Base-by-base conservation (phyloP, 2,888 invertebrate genomes). In the Harmothoe impar region DNA sequence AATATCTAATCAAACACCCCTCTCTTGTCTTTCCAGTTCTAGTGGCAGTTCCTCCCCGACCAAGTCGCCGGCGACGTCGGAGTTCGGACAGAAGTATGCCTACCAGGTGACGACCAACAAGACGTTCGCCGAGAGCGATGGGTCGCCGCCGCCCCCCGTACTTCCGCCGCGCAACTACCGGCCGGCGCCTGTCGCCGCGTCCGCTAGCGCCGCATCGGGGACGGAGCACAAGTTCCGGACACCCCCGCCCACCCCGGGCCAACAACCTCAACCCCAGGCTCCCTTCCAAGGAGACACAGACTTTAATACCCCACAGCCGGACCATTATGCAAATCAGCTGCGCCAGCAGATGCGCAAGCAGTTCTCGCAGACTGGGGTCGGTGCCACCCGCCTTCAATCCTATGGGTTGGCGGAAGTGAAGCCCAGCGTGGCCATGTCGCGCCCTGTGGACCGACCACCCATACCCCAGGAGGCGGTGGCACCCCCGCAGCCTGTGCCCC, bases 111-210 rank as follows among this genome's bases (percentile, higher is more conserved):
- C 91, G 17, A 29, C 77, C 86, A 91, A 89, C 33, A 72, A 89
- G 56, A 29, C 90, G 0, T 91, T 86, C 68, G 29, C 51, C 17
- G 90, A 81, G 10, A 54, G 54, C 23, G 91, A 89, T 25, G 90
- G 90, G 56, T 81, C 90, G n/a, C 29, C 56, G 17, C 62, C 90
- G 1, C 91, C 92, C 20, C 92, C 92, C 3, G 54, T 62, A 12
- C 91, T 92, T 31, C 92, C 92, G 15, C 92, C 92, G 20, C 85
- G 92, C 54, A 92, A 91, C 84, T 92, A 92, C 89, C 86, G 91
- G 7, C 62, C 35, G n/a, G 20, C 51, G 56, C 54, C 52, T 0
- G 20, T 23, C 7, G 17, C 90, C 33, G 81, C 23, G 20, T 15
- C 29, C 1, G 31, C 29, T n/a, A 10, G 43, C 43, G 43, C 43